A percentile compares a stretch with the other conserved stretches of the same genome.
Evolutionary conservation across 2,797 vertebrate genomes (phyloP).

Genomic region (Pantherophis vulpinus): DNA sequence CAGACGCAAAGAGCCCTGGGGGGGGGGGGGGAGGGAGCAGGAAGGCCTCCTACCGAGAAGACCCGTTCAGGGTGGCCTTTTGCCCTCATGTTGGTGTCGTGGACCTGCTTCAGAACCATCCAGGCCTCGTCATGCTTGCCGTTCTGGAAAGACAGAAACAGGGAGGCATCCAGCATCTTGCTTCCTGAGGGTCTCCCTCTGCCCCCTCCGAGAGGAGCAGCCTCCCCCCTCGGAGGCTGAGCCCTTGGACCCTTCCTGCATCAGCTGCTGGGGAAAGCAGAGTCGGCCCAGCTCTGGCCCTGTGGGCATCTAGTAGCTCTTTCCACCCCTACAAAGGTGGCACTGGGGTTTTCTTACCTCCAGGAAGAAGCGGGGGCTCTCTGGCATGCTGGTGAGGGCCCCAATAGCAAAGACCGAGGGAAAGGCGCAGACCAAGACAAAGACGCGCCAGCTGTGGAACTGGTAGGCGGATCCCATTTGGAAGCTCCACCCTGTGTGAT

Average conservation of each 20-base stretch:
- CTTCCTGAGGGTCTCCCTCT: not conserved
- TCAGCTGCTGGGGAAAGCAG: not conserved
- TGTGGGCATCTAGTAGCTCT: not conserved
- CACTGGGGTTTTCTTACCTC: slow-evolving; percentile 75
- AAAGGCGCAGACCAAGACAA: slow-evolving; percentile 93
- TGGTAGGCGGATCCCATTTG: slow-evolving; percentile 99
- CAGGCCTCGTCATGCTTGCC: slow-evolving; percentile 96
- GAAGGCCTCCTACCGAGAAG: slow-evolving; percentile 83
- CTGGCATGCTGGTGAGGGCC: slow-evolving; percentile 93
- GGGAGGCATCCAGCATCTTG: no score
- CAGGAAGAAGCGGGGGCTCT: slow-evolving; percentile 95
- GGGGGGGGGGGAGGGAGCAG: no score
- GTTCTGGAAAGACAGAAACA: slow-evolving; percentile 74
- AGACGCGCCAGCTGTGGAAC: slow-evolving; percentile 98
- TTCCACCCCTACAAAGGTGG: not conserved
- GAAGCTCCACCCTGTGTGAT: slow-evolving; percentile 90
- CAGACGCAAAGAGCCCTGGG: no score
- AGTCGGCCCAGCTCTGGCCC: not conserved
- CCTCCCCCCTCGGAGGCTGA: not conserved
- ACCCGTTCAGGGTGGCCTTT: slow-evolving; percentile 95
- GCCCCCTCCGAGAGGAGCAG: not conserved
- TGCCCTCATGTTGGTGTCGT: slow-evolving; percentile 97
- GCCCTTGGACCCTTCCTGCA: not conserved
- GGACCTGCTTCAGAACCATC: slow-evolving; percentile 99
- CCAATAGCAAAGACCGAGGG: slow-evolving; percentile 92